Percentiles rank a stretch among this genome's conserved stretches.
phyloP scores from a whole-genome alignment of 2,888 invertebrate genomes.

The Thumatha senex region DNA sequence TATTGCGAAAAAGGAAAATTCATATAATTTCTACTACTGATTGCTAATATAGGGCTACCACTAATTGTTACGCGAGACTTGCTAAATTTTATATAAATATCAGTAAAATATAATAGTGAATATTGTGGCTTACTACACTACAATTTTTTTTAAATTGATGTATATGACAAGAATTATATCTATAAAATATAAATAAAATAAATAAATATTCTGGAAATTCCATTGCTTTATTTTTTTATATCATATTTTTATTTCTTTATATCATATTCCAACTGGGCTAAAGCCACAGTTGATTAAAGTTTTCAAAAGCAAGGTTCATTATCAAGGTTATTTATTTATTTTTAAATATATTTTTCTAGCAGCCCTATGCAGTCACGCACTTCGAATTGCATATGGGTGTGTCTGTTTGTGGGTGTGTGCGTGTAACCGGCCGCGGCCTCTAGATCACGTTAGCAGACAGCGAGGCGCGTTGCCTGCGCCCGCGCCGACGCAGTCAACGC shows the following conservation, averaged over 20 bases:
- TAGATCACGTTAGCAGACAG: conserved; percentile 48
- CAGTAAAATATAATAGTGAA: too few species aligned
- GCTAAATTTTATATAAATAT: not conserved
- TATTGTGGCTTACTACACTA: too few species aligned
- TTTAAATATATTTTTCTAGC: not conserved
- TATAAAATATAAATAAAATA: too few species aligned
- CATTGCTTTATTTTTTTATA: too few species aligned
- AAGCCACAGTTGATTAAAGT: too few species aligned
- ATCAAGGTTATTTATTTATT: too few species aligned
- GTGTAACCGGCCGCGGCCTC: conserved; percentile 32
- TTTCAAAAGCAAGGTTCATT: too few species aligned
- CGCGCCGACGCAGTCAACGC: conserved; percentile 21
- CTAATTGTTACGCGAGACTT: not conserved
- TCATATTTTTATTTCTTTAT: too few species aligned
- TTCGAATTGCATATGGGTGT: conserved; percentile 18
- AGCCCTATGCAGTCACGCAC: conserved; percentile 30
- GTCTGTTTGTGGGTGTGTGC: conserved; percentile 22
- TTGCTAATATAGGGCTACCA: conserved; percentile 22
- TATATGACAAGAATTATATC: too few species aligned
- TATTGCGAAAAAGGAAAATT: conserved; percentile 55
- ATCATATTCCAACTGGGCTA: too few species aligned
- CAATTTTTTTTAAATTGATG: too few species aligned
- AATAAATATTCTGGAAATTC: too few species aligned
- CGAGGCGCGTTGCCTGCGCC: conserved; percentile 46
- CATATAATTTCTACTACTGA: conserved; percentile 46